These are phyloP conservation scores for Wasmannia auropunctata DNA, from an alignment of 1,140 invertebrate genomes.

Conservation along the genomic window DNA sequence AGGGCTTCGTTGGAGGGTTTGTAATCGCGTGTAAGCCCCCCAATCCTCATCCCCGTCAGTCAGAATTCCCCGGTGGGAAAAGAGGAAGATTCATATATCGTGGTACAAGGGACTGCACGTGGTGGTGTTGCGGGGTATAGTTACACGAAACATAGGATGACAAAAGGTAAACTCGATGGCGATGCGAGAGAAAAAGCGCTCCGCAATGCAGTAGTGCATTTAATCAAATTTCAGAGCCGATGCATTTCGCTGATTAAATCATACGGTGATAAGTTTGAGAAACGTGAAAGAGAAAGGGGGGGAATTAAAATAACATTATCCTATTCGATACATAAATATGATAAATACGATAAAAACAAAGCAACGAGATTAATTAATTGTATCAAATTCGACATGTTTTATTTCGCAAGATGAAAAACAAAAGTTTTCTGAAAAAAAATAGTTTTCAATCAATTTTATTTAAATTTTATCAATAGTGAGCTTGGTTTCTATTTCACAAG, in stretches of 20 bases:
- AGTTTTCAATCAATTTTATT: neutral
- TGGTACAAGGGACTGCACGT: slow-evolving; percentile 46
- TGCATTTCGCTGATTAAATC: slow-evolving; percentile 13
- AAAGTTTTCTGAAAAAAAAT: too few species aligned
- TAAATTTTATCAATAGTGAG: neutral
- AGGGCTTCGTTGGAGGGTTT: slow-evolving; percentile 57
- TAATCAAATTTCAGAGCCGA: slow-evolving; percentile 42
- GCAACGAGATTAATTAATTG: neutral
- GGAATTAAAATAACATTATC: neutral
- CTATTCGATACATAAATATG: neutral
- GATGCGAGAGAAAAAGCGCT: neutral
- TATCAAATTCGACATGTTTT: neutral
- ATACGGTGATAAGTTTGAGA: neutral
- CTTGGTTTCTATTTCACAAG: neutral
- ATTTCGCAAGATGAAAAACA: neutral
- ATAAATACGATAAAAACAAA: neutral
- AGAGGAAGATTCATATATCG: slow-evolving; percentile 68
- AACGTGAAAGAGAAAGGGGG: neutral
- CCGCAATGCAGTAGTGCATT: slow-evolving; percentile 22
- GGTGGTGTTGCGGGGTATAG: slow-evolving; percentile 5
- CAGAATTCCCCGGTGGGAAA: slow-evolving; percentile 56
- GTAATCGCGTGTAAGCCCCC: slow-evolving; percentile 70
- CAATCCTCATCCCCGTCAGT: slow-evolving; percentile 64
- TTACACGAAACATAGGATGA: slow-evolving; percentile 9
- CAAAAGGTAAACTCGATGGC: slow-evolving; percentile 27